Evolutionary conservation across 1,140 invertebrate genomes (phyloP).

Genomic region (Leucophenga varia): DNA sequence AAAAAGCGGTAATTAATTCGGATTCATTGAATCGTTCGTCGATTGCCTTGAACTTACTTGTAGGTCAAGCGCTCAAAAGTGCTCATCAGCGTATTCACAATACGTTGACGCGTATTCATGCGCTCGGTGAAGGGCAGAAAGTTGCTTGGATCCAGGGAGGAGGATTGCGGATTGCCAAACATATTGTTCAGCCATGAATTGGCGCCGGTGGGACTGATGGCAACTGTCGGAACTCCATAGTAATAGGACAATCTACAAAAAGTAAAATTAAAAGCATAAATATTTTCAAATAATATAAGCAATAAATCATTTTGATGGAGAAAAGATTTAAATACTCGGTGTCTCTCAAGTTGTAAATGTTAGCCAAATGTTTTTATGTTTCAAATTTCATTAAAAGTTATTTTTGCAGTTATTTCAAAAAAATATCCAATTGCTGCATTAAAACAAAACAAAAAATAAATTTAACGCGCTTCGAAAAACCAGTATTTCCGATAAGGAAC

Average conservation of each 20-base stretch:
- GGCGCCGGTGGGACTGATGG: conserved; percentile 61
- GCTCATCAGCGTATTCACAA: conserved; percentile 58
- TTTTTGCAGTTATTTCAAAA: too few relatives aligned
- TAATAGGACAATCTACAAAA: conserved; percentile 59
- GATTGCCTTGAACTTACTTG: conserved; percentile 18
- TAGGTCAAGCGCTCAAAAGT: conserved; percentile 49
- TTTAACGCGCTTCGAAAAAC: too few relatives aligned
- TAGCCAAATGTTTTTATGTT: too few relatives aligned
- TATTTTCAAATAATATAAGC: too few relatives aligned
- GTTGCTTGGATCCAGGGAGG: conserved; percentile 63
- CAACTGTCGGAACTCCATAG: conserved; percentile 63
- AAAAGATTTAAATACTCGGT: too few relatives aligned
- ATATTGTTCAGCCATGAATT: conserved; percentile 66
- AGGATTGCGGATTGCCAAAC: conserved; percentile 64
- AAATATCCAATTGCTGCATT: too few relatives aligned
- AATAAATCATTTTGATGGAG: too few relatives aligned
- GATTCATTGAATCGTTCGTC: not conserved
- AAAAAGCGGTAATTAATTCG: not conserved
- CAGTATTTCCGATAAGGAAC: too few relatives aligned
- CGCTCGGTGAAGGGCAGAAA: conserved; percentile 59
- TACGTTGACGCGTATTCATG: conserved; percentile 64
- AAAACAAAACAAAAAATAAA: too few relatives aligned
- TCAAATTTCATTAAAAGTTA: too few relatives aligned
- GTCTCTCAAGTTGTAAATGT: too few relatives aligned
- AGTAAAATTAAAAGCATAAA: too few relatives aligned